Evolutionary conservation across 2,797 vertebrate species (phyloP).

Genomic region (Hoplostethus mediterraneus): DNA sequence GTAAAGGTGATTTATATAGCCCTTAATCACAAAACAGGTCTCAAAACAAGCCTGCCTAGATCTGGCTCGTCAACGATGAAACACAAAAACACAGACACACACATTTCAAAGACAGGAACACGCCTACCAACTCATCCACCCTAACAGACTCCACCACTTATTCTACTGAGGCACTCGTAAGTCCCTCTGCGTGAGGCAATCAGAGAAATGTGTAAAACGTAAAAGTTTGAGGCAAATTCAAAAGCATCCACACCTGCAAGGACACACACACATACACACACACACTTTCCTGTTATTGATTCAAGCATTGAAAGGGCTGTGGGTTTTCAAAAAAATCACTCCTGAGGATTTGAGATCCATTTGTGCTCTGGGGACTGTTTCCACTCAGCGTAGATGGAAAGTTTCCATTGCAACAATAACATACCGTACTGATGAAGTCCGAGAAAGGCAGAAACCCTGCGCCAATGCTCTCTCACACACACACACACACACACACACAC

Average conservation of each 20-base stretch:
- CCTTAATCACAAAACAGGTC: too few species aligned
- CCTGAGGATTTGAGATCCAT: constrained; percentile 42
- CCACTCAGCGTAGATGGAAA: constrained; percentile 62
- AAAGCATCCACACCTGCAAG: not conserved
- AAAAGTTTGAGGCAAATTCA: not conserved
- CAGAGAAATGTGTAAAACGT: constrained; percentile 12
- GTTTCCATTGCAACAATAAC: constrained; percentile 70
- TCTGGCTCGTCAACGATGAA: too few species aligned
- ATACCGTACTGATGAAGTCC: constrained; percentile 62
- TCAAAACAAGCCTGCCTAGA: too few species aligned
- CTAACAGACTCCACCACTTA: too few species aligned
- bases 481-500: too few species aligned
- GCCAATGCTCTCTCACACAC: constrained; percentile 20
- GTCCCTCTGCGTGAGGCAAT: not conserved
- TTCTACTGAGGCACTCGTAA: not conserved
- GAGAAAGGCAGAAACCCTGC: constrained; percentile 41
- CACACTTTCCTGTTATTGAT: constrained; percentile 23
- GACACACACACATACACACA: not conserved
- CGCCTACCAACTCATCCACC: too few species aligned
- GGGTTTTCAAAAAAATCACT: constrained; percentile 35
- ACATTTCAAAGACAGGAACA: too few species aligned
- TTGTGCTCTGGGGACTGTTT: constrained; percentile 53
- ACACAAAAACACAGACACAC: too few species aligned
- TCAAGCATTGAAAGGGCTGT: constrained; percentile 38
- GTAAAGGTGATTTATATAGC: too few species aligned